Evolutionary conservation across 2,888 invertebrate species (phyloP).

Genomic region (Caenorhabditis japonica): DNA sequence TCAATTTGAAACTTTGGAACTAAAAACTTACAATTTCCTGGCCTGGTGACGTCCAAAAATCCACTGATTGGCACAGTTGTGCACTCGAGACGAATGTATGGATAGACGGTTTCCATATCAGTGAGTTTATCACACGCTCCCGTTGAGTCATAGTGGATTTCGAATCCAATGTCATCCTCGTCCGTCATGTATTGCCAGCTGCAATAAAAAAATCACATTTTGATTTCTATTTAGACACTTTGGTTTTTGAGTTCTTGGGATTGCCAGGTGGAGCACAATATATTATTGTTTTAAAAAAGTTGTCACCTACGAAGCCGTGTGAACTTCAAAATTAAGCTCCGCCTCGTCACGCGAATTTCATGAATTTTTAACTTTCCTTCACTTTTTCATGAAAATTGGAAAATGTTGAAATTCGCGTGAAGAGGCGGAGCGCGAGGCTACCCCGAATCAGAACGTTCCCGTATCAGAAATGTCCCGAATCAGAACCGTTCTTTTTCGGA

Average conservation of each 20-base stretch:
- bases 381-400: too few relatives aligned
- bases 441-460: too few relatives aligned
- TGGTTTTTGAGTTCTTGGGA: too few relatives aligned
- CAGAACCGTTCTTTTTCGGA: too few relatives aligned
- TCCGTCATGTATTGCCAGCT: constrained; percentile 77
- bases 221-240: too few relatives aligned
- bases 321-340: too few relatives aligned
- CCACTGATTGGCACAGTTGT: constrained; percentile 75
- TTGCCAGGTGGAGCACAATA: too few relatives aligned
- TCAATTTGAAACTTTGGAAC: background rate
- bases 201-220: constrained; percentile 27
- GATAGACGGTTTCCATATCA: constrained; percentile 76
- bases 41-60: constrained; percentile 65
- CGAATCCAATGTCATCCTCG: constrained; percentile 77
- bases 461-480: too few relatives aligned
- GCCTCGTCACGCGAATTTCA: background rate
- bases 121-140: constrained; percentile 67
- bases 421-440: too few relatives aligned
- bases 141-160: constrained; percentile 71
- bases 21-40: constrained; percentile 73
- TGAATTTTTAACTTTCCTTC: background rate
- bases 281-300: too few relatives aligned
- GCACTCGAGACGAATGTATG: constrained; percentile 77
- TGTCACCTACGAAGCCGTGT: too few relatives aligned
- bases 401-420: too few relatives aligned